Base-by-base conservation (phyloP, 1,140 invertebrate species). In the Cyrtorhinus lividipennis region DNA sequence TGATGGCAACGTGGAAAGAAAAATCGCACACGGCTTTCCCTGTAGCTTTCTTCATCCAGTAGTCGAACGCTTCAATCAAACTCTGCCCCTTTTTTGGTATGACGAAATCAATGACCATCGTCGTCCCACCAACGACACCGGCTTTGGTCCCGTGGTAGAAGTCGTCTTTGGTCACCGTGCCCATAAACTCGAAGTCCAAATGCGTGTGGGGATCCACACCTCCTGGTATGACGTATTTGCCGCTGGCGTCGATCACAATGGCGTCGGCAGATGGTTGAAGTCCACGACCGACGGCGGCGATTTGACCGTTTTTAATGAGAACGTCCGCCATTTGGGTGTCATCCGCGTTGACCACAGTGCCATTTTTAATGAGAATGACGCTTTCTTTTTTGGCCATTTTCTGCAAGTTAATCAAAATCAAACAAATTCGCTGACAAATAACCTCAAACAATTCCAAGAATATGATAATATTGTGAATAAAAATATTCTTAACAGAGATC, bases 11-110 rank as follows among this genome's bases (percentile, higher is more conserved):
- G 74, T 99, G 96, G 10, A 99, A 77, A 1, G 76, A 84, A 76
- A 98, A 99, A 78, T 99, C 97, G 76, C 96, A 99, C 94, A 98
- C 0, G 96, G 95, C 79, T 97, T 96, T 59, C 57, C 83, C 83
- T 73, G 99, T 95, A 18, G 96, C 95, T 74, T 85, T 89, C 59
- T 81, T 75, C 61, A 93, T 80, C 83, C 91, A 98, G 71, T 88
- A 85, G 62, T 92, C 83, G 73, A 95, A 98, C 1, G 91, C 90
- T 66, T 98, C 92, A 0, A 98, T 67, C 8, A 97, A 76, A 1
- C 89, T 90, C 69, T 93, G 85, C 8, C 85, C 85, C 71, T 86
- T 86, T 69, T 85, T 79, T 1, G 91, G 87, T 59, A 94, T 76
- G 13, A 86, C 92, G 73, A 94, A 95, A 73, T 97, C 92, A 73